Base-by-base conservation (phyloP, 1,140 invertebrate genomes). In the Penaeus japonicus region DNA sequence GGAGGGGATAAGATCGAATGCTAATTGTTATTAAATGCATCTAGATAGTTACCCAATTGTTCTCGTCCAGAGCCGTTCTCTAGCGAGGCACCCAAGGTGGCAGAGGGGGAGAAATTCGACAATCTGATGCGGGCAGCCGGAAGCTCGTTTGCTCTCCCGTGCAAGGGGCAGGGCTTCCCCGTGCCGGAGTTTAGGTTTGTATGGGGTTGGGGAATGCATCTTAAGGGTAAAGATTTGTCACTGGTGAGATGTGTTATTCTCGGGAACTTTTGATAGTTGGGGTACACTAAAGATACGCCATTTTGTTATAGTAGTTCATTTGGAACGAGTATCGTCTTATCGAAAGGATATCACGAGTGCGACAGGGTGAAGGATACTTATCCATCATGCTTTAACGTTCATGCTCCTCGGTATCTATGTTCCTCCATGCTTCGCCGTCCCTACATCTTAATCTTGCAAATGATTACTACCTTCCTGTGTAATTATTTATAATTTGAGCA, bases 71-170 rank as follows among this genome's bases (percentile, higher is more conserved):
- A 4, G n/a, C 75, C 75, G 20, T 39, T 78, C 20, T 78, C 75
- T 20, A 89, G 87, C 54, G 87, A 77, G 3, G 39, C 87, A 24
- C 87, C 87, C 82, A 82, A 81, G 27, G 87, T 89, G 70, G 80
- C 87, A 1, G n/a, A 78, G 12, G 78, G 82, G 17, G 87, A 80
- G n/a, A 80, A 85, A 77, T 84, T 65, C 65, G 87, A 89, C 82
- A 85, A 85, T 53, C 39, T 78, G 57, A 32, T 24, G 24, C 27
- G 73, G 35, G 82, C 12, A 5, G 53, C 17, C 10, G 82, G 81
- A 22, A 54, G 53, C 47, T 80, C 24, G 20, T 59, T 54, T 2
- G 79, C 89, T 0, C 85, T 84, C 32, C 82, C 85, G 59, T 84
- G 82, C 73, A 53, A 89, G 87, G 85, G 77, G 4, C 85, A 87